Evolutionary conservation across 1,140 invertebrate species (phyloP), one percentile per base, ranked within the genome.

Genomic region (Aphelinus atriplicis): DNA sequence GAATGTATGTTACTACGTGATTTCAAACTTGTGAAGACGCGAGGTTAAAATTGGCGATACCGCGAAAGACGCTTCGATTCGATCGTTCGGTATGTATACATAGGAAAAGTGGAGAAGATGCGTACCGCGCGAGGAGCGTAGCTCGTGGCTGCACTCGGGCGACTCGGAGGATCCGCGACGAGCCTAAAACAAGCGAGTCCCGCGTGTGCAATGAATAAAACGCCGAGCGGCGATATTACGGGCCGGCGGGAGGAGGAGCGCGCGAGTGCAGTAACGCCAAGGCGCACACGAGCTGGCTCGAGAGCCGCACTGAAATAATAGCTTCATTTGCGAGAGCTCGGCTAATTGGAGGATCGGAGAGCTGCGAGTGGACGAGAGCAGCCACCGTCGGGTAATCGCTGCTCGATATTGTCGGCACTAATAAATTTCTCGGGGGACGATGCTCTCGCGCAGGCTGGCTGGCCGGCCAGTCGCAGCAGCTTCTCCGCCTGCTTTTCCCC

Each of bases 251-350:
- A 26, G 26, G 26, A 26, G 26, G 26, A 26, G 26, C 26, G 26
- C 26, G 26, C 26, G 26, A 26, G 26, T 26, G 26, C 26, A 26
- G 26, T 26, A 26, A 26, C 26, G 26, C 26, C 26, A 0, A 26
- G 26, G 26, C 0, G 26, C 26, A 26, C 26, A 26, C 26, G 26
- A 26, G 26, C 26, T 26, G 26, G 26, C 26, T 26, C 26, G 26
- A 26, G 26, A 26, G 26, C 26, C 26, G 26, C 26, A 26, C 55
- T 26, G 26, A 57, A 75, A 70, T 75, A 75, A 69, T 75, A 75
- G 73, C 73, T 75, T 75, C 61, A 75, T 75, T 75, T 69, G 73
- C 60, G 55, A 75, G 55, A 65, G 58, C 46, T 64, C 67, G 67
- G 58, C 73, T 75, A 75, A 75, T 75, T 75, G 67, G 73, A 65